Evolutionary conservation across 2,113 vertebrate genomes (phyloP).

Genomic region (Peromyscus leucopus): DNA sequence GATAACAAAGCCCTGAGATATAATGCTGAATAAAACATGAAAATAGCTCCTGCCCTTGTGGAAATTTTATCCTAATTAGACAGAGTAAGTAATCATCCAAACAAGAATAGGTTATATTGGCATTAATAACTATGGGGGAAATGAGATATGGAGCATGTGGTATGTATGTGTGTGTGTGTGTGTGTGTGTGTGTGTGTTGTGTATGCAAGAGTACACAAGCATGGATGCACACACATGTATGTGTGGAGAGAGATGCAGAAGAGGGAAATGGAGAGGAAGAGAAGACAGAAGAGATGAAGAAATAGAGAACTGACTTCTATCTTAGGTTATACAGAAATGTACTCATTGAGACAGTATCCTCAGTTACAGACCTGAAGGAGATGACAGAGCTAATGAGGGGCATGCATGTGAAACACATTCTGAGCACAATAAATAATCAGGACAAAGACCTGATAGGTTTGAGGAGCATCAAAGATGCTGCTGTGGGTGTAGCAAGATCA

Average conservation of each 20-base stretch:
- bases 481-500: neutral
- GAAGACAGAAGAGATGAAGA: neutral
- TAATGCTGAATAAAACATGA: neutral
- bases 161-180: neutral
- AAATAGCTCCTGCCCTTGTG: neutral
- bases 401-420: neutral
- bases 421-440: neutral
- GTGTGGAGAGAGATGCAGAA: neutral
- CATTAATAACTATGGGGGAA: neutral
- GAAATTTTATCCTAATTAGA: slow-evolving; percentile 24
- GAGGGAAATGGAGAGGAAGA: neutral
- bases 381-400: neutral
- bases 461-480: neutral
- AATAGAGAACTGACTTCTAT: neutral
- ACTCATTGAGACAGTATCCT: neutral
- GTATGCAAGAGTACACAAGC: neutral
- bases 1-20: neutral
- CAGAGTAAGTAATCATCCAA: slow-evolving; percentile 24
- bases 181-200: neutral
- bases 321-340: neutral
- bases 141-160: neutral
- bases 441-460: neutral
- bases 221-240: neutral
- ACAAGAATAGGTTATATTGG: neutral
- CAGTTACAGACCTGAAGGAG: neutral